phyloP scores from a whole-genome alignment of 2,888 invertebrate species.

The Noctua pronuba region DNA sequence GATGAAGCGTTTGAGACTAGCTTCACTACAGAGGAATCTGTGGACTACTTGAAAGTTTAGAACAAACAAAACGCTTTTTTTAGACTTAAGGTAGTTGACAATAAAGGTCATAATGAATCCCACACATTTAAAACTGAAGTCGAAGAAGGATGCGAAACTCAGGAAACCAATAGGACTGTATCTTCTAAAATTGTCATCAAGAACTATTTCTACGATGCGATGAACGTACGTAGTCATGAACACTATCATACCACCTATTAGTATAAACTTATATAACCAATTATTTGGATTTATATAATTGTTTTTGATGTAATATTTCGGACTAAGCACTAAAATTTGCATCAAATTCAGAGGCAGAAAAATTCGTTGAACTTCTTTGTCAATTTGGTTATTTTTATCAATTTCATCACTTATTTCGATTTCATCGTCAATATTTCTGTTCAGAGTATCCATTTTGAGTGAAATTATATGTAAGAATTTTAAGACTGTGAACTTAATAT shows the following conservation, averaged over 20 bases:
- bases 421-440: neutral
- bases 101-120: constrained; percentile 7
- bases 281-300: constrained; percentile 52
- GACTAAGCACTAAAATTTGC: constrained; percentile 42
- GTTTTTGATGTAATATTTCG: constrained; percentile 53
- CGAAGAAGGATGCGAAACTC: constrained; percentile 10
- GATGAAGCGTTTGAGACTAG: neutral
- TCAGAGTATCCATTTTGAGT: neutral
- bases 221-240: neutral
- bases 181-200: constrained; percentile 18
- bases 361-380: constrained; percentile 53
- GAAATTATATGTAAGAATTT: neutral
- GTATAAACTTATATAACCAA: constrained; percentile 18
- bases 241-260: constrained; percentile 4
- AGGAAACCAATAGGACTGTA: constrained; percentile 5
- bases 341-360: constrained; percentile 52
- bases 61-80: constrained; percentile 8
- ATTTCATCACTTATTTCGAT: neutral
- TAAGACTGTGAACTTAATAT: neutral
- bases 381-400: constrained; percentile 41
- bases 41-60: constrained; percentile 14
- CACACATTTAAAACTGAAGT: constrained; percentile 1
- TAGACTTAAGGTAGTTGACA: constrained; percentile 1
- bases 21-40: neutral
- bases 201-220: neutral